Percentiles rank a stretch among this genome's conserved stretches.
phyloP scores from a whole-genome alignment of 2,797 vertebrate species.

The Scolopax bukidnonensis region DNA sequence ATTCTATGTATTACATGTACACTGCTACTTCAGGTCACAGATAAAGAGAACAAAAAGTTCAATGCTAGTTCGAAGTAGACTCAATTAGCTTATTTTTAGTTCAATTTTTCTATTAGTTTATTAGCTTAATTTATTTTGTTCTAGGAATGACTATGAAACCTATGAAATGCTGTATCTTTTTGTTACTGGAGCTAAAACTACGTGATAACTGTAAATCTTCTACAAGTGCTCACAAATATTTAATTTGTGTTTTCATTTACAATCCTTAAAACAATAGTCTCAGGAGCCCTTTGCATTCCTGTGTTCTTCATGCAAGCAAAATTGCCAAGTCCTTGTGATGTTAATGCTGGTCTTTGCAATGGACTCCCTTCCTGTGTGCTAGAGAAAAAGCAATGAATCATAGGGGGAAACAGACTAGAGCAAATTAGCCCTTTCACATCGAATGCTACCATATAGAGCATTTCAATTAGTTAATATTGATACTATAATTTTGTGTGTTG shows the following conservation, averaged over 20 bases:
- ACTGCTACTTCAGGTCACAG: background rate
- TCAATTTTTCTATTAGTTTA: background rate
- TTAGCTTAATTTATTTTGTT: background rate
- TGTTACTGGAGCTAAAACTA: background rate
- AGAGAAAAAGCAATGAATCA: background rate
- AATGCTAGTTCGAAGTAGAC: background rate
- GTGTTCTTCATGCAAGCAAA: background rate
- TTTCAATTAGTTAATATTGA: slow-evolving; percentile 27
- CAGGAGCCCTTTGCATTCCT: background rate
- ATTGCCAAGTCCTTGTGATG: background rate
- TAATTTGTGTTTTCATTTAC: background rate
- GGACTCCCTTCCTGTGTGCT: background rate
- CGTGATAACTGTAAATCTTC: background rate
- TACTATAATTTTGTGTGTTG: background rate
- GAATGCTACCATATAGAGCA: background rate
- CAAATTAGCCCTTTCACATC: background rate
- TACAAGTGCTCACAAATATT: background rate
- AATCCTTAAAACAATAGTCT: background rate
- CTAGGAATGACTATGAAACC: background rate
- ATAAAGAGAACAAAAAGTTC: background rate
- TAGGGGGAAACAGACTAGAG: background rate
- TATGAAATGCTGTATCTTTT: background rate
- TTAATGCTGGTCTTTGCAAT: background rate
- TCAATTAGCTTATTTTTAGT: background rate
- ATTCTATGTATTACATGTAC: background rate